These are phyloP conservation scores for Platanista minor DNA, from an alignment of 2,113 vertebrate species.

Conservation along the genomic window DNA sequence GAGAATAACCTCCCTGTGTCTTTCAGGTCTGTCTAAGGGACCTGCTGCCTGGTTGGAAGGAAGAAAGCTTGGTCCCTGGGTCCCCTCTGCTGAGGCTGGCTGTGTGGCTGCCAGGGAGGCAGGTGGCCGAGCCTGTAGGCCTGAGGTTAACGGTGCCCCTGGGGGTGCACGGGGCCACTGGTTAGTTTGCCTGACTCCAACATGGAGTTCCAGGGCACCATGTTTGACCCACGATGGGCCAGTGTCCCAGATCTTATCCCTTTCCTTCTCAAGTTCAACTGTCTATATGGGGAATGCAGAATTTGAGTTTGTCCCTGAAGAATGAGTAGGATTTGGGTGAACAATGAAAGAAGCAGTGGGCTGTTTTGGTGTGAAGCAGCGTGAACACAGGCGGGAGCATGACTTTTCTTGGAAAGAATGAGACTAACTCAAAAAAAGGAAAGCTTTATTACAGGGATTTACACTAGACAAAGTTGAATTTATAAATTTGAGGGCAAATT, in stretches of 20 bases:
- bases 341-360: not conserved
- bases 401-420: not conserved
- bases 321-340: not conserved
- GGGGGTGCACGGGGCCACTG: not conserved
- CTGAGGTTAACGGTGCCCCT: too few species aligned
- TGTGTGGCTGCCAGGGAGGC: not conserved
- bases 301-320: not conserved
- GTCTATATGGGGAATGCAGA: not conserved
- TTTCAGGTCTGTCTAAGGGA: not conserved
- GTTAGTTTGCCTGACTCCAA: too few species aligned
- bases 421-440: not conserved
- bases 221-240: too few species aligned
- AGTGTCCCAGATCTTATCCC: not conserved
- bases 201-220: not conserved
- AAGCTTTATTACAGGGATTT: too few species aligned
- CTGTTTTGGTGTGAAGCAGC: not conserved
- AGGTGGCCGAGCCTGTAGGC: too few species aligned
- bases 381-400: accelerated
- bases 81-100: not conserved
- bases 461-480: not conserved
- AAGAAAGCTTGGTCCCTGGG: not conserved
- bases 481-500: not conserved
- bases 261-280: not conserved
- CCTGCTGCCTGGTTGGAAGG: not conserved
- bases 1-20: not conserved